Evolutionary conservation across 2,797 vertebrate species (phyloP), one percentile per base, ranked within the genome.

Genomic region (Xiphorhynchus erythropygius): DNA sequence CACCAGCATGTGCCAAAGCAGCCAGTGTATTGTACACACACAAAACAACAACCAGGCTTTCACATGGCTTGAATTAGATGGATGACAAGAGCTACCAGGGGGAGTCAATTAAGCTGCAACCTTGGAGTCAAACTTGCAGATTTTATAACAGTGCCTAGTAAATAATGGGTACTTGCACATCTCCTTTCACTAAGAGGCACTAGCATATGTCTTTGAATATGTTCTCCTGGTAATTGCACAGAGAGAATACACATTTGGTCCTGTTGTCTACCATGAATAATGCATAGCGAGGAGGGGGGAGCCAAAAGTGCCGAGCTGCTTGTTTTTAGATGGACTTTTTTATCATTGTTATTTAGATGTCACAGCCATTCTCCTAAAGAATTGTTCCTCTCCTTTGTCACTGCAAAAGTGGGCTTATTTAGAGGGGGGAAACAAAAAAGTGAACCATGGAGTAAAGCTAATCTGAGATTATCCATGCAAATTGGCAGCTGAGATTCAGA

Each of bases 141-240:
- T 96, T 95, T 95, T 96, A 91, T 79, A 93, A 97, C 93, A 90
- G 79, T 85, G 71, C 78, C 87, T 97, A 86, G 93, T 95, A 96
- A 95, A 97, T 97, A 96, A 97, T 93, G 70, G 63, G 69, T 89
- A 94, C 95, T 97, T 91, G 89, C 92, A 90, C 96, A 89, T 94
- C 95, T 92, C 90, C 94, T 97, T 96, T 93, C 94, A 95, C 95
- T 97, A 94, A 95, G 96, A 97, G 95, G 85, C 96, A 92, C 96
- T 41, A 93, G 95, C 92, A 95, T 95, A 97, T 96, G 90, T 95
- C 96, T 96, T 97, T 97, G 96, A 96, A 95, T 96, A 92, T 94
- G 96, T 94, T 96, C 92, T 96, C 82, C 93, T 92, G 92, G 93
- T 97, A 97, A 97, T 97, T 97, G 95, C 95, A 49, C 90, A 83